Conservation (phyloP, 2,888 invertebrate genomes). For the Acanthosoma haemorrhoidale region DNA sequence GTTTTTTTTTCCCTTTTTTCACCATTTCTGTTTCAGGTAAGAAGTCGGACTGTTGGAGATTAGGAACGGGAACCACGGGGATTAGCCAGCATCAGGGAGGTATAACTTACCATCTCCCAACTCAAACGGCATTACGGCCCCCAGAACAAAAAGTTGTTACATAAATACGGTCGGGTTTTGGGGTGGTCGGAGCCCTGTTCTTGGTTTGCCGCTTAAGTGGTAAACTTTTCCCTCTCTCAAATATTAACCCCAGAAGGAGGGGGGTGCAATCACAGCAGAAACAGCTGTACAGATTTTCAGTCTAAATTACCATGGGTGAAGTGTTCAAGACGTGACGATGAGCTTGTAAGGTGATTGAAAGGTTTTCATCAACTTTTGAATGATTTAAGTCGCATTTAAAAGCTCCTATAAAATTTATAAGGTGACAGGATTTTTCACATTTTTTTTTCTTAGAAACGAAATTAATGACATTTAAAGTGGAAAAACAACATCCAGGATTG, state of each 20-base stretch:
- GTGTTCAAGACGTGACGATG: no score
- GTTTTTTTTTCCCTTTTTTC: background rate
- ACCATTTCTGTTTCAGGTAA: background rate
- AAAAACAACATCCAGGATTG: no score
- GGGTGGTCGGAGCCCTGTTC: background rate
- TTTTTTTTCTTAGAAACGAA: no score
- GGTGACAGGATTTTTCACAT: no score
- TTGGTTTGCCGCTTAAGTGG: background rate
- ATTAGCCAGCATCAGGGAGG: background rate
- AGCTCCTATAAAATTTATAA: no score
- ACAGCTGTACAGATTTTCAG: no score
- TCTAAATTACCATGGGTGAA: no score
- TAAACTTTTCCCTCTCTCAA: background rate
- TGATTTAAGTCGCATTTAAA: no score
- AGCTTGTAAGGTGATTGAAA: no score
- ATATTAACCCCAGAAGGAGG: background rate
- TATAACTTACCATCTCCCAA: background rate
- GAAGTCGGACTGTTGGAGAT: background rate
- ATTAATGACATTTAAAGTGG: no score
- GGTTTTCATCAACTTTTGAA: no score
- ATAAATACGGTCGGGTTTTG: background rate
- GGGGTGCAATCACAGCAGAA: background rate
- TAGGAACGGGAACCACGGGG: background rate
- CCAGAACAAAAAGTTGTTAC: constrained; percentile 1
- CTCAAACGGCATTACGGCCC: background rate